These are phyloP conservation scores for Glossophaga mutica DNA, from an alignment of 2,797 vertebrate genomes.

Conservation along the genomic window DNA sequence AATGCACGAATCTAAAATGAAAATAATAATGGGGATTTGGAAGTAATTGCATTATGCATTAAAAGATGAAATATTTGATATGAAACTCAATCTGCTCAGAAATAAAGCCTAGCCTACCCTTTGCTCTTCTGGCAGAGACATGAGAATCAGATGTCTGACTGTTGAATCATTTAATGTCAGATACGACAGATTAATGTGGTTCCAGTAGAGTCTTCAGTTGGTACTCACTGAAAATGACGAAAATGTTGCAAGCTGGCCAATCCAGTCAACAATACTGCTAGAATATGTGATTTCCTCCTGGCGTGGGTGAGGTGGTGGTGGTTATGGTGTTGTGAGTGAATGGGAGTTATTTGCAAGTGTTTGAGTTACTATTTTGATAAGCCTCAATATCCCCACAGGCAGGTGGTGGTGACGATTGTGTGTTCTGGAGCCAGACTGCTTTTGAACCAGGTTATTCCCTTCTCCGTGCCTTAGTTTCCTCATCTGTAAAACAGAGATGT, in stretches of 20 bases:
- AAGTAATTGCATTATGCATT: constrained; percentile 10
- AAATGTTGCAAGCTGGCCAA: not conserved
- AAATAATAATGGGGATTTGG: constrained; percentile 32
- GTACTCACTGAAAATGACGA: not conserved
- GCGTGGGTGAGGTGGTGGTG: not conserved
- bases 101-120: constrained; percentile 6
- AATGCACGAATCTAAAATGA: not conserved
- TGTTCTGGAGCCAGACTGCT: not conserved
- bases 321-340: not conserved
- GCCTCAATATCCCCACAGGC: not conserved
- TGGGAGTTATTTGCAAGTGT: not conserved
- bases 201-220: not conserved
- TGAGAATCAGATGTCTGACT: not conserved
- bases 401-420: fast-evolving
- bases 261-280: not conserved
- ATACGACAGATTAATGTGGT: not conserved
- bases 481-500: not conserved
- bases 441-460: not conserved
- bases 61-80: constrained; percentile 32
- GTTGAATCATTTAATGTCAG: not conserved
- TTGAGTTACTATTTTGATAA: not conserved
- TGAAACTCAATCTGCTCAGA: constrained; percentile 26
- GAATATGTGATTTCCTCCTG: not conserved
- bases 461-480: not conserved
- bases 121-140: not conserved